Evolutionary conservation across 1,140 invertebrate species (phyloP), one percentile per base, ranked within the genome.

Genomic region (Ptiloglossa arizonensis): DNA sequence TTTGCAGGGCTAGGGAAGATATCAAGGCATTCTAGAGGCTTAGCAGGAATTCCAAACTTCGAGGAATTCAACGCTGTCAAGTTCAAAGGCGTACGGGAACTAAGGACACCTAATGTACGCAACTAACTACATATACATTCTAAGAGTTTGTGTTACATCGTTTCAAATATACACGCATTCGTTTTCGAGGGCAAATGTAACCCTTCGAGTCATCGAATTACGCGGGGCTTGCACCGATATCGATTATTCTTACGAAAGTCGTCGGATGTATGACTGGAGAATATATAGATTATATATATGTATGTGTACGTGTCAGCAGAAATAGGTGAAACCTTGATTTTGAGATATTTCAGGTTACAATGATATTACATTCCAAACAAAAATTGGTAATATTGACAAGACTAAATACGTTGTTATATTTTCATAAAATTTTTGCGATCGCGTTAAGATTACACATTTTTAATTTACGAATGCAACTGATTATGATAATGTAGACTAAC

Each of bases 11-110:
- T 17, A 17, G 22, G 48, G 56, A 29, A 41, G 15, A 46, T 60
- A 70, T 38, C 41, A 48, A 44, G 48, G 69, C 72, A 84, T 85
- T 81, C 72, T 59, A 66, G 5, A 13, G 44, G n/a, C 50, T 77
- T 66, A 50, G 60, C 46, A 41, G n/a, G 78, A 81, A 85, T 72
- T 72, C 68, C 32, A 52, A 50, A 78, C 48, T 78, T 78, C 67
- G 46, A 62, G 38, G 78, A 75, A 80, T 76, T 62, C 44, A 44
- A 56, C 22, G 63, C 38, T 68, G 41, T 46, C 71, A 75, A 76
- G 63, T 76, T 80, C 72, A 75, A 75, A 68, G 27, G 5, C 5
- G 29, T 0, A 38, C 11, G 22, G 19, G 19, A 59, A 17, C 29
- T 64, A 56, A 64, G 38, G 24, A 59, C 22, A 38, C 22, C 32